Conservation (phyloP, 2,113 vertebrate genomes). For the Fregetta grallaria region DNA sequence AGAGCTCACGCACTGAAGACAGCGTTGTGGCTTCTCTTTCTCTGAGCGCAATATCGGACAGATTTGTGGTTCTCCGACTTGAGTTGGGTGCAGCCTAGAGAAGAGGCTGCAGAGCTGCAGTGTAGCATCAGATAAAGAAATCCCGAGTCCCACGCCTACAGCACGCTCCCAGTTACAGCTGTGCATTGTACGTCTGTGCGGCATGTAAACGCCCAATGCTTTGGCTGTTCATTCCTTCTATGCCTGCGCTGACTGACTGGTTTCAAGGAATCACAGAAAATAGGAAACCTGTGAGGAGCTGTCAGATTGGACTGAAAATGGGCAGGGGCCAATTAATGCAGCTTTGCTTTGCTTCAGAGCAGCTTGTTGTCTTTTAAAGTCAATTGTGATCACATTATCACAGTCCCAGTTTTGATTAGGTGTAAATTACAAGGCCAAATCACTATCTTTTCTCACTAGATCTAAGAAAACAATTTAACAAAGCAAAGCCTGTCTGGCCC, state of each 20-base stretch:
- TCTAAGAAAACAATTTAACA: not conserved
- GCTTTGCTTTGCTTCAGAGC: not conserved
- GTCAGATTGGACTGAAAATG: not conserved
- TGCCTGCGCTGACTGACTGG: not conserved
- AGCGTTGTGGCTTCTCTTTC: not conserved
- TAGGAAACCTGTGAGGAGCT: not conserved
- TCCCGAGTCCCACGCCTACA: not conserved
- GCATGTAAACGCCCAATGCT: not conserved
- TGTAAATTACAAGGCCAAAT: not conserved
- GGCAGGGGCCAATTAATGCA: not conserved
- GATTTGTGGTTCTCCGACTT: not conserved
- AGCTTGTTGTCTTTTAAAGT: not conserved
- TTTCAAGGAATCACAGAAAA: not conserved
- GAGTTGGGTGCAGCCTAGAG: not conserved
- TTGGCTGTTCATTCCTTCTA: not conserved
- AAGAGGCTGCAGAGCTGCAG: not conserved
- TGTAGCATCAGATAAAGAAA: not conserved
- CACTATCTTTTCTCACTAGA: not conserved
- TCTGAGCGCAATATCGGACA: not conserved
- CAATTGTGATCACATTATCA: not conserved
- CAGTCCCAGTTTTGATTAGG: not conserved
- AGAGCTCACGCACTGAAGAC: not conserved
- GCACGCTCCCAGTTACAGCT: not conserved
- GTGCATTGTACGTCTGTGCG: fast-evolving
- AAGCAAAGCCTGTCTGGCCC: not conserved